phyloP scores from a whole-genome alignment of 2,113 vertebrate species.

The Chloebia gouldiae region DNA sequence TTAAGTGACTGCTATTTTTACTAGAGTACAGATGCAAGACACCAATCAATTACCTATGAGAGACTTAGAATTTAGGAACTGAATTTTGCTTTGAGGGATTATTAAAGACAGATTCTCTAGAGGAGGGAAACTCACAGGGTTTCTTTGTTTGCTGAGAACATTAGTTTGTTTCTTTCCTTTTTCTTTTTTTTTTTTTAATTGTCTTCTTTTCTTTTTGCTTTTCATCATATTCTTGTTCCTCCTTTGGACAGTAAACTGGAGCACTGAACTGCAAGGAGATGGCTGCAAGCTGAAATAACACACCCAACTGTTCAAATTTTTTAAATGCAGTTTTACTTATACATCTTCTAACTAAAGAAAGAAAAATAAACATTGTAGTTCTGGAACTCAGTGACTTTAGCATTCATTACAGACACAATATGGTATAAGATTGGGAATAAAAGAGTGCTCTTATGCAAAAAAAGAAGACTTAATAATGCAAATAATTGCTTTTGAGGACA shows the following conservation, averaged over 20 bases:
- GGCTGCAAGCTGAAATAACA: conserved; percentile 40
- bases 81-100: not conserved
- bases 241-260: not conserved
- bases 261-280: not conserved
- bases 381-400: not conserved
- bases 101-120: not conserved
- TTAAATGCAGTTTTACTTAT: not conserved
- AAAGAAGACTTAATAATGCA: not conserved
- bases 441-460: not conserved
- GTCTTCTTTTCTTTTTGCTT: not conserved
- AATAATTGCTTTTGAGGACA: not conserved
- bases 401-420: not conserved
- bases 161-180: not conserved
- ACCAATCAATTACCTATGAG: not conserved
- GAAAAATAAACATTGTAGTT: not conserved
- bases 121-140: not conserved
- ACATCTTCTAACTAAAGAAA: conserved; percentile 21
- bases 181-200: not conserved
- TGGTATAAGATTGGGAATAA: not conserved
- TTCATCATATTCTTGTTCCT: not conserved
- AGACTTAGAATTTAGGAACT: not conserved
- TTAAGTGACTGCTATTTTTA: not conserved
- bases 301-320: not conserved
- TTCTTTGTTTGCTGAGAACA: not conserved
- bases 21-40: not conserved